These are phyloP conservation scores for Setipinna tenuifilis DNA, from an alignment of 2,797 vertebrate genomes.

Conservation along the genomic window DNA sequence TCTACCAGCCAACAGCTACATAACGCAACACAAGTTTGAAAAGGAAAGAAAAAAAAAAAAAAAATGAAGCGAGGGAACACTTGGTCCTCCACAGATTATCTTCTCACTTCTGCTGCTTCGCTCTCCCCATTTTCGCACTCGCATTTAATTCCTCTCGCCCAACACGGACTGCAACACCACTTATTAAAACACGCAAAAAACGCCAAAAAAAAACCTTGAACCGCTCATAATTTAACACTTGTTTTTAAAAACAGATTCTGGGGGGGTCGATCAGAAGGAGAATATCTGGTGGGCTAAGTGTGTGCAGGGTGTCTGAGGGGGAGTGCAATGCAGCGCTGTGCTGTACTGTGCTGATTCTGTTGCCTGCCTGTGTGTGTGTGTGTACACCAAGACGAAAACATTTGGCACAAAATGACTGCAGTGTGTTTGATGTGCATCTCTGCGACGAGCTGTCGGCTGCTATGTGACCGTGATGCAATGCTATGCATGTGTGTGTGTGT, in stretches of 20 bases:
- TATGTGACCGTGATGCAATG: constrained; percentile 25
- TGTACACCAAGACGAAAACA: background rate
- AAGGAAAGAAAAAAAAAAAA: background rate
- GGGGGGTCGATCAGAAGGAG: too few relatives aligned
- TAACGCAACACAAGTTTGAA: background rate
- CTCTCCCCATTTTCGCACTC: too few relatives aligned
- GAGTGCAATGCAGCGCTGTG: background rate
- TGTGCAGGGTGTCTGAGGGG: background rate
- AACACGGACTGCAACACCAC: background rate
- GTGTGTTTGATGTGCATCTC: constrained; percentile 18
- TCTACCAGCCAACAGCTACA: constrained; percentile 5
- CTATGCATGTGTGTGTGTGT: background rate
- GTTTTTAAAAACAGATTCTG: background rate
- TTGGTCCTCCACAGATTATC: background rate
- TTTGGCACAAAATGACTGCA: constrained; percentile 23
- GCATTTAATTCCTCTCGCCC: background rate
- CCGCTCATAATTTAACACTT: background rate
- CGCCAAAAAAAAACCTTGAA: background rate
- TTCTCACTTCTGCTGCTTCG: background rate
- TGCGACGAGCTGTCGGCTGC: background rate
- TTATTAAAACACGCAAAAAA: background rate
- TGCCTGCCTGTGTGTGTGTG: background rate
- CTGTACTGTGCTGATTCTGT: too few relatives aligned
- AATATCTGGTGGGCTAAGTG: background rate
- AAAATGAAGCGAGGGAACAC: background rate